Base-by-base conservation (phyloP, 2,113 vertebrate species). In the Rousettus leschenaultii region DNA sequence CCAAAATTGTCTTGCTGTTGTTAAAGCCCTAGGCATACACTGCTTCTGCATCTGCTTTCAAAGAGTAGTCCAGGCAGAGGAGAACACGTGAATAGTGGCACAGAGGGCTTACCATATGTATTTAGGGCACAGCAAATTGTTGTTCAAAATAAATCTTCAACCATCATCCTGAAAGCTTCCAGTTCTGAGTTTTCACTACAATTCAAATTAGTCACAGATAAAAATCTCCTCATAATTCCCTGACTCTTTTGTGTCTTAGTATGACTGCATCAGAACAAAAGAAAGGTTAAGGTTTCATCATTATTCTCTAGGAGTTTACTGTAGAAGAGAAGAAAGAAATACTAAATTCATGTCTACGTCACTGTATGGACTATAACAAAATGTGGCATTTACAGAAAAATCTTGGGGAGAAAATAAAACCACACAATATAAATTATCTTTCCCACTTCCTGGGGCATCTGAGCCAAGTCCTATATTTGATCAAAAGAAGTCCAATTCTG, bases 341-440 rank as follows among this genome's bases (percentile, higher is more conserved):
- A 45, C 70, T 43, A 57, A 86, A 66, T 48, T 51, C 15, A 51
- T 61, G 38, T 73, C 43, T 79, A 35, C 9, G 14, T 93, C 57
- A 89, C 51, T 63, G 78, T 74, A 59, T 4, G 7, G 28, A 75
- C 51, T 45, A 70, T 3, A n/a, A 74, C 30, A 70, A 85, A 92
- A 75, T 71, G 57, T 13, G 7, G 24, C 38, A 74, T 90, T 95
- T 92, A 77, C 24, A 86, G 71, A 53, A 97, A 96, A 88, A 68
- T 86, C n/a, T 75, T 87, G 55, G 59, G 10, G 4, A 9, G 71
- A 63, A 85, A 73, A 74, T 26, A 40, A 61, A 82, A 30, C n/a
- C 22, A 21, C 48, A 18, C 15, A 63, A 45, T 24, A 7, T 63
- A 61, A 80, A 82, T 87, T 61, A 38, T 89, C 53, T 89, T 57